phyloP scores from a whole-genome alignment of 2,797 vertebrate genomes.

The Neosilurus hyrtlii region DNA sequence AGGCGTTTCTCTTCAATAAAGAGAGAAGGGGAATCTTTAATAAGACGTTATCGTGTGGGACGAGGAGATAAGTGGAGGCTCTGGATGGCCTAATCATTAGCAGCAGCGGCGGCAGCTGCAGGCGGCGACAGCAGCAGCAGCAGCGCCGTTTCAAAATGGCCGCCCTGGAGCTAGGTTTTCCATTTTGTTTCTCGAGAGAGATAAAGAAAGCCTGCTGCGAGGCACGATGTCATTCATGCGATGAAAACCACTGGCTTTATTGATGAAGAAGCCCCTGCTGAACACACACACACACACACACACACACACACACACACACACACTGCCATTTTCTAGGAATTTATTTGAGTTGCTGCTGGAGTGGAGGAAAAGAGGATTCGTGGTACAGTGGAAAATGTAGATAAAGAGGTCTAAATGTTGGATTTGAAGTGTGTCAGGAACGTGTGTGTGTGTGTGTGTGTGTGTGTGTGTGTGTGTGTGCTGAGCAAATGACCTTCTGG shows the following conservation, averaged over 20 bases:
- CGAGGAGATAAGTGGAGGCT: slow-evolving; percentile 46
- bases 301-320: not conserved
- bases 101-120: not conserved
- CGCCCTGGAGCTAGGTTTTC: slow-evolving; percentile 49
- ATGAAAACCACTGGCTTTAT: slow-evolving; percentile 40
- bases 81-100: slow-evolving; percentile 51
- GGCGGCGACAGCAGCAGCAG: not conserved
- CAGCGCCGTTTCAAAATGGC: slow-evolving; percentile 23
- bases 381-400: not conserved
- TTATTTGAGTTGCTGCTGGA: not conserved
- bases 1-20: slow-evolving; percentile 32
- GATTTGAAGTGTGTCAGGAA: slow-evolving; percentile 7
- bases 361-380: not conserved
- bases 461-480: not conserved
- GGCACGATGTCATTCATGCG: slow-evolving; percentile 19
- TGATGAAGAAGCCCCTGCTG: slow-evolving; percentile 43
- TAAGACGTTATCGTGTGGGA: slow-evolving; percentile 50
- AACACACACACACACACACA: slow-evolving; percentile 21
- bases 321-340: not conserved
- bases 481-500: slow-evolving; percentile 7
- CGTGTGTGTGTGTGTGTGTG: slow-evolving; percentile 3
- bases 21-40: slow-evolving; percentile 47
- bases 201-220: slow-evolving; percentile 44
- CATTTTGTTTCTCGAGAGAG: slow-evolving; percentile 50
- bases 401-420: slow-evolving; percentile 18